Base-by-base conservation (phyloP, 2,888 invertebrate species). In the Limnephilus auricula region DNA sequence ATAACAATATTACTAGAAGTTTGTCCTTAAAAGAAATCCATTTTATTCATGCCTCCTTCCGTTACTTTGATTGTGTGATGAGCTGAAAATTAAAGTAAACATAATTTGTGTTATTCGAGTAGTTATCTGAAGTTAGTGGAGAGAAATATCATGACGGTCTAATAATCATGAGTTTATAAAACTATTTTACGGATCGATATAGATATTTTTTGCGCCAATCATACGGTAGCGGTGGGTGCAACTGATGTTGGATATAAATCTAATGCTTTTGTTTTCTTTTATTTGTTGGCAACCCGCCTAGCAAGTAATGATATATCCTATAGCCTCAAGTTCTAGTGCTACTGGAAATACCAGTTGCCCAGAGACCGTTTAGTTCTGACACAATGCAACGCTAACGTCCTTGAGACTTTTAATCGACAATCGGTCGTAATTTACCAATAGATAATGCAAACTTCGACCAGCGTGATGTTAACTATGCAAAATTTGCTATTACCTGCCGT, bases 331-430 rank as follows among this genome's bases (percentile, higher is more conserved):
- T 65, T 65, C 25, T 65, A 65, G 65, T 65, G 25, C 25, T 65
- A 65, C 65, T 82, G 82, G 82, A 82, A 82, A 82, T 82, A 82
- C 82, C 82, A 34, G 82, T 82, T 82, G 32, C 15, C 82, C 31
- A 32, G 34, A 82, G 82, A 34, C 32, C 82, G 82, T 34, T 82
- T 65, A 65, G 65, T n/a, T 32, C 34, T 82, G 82, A 2, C 82
- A 82, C 34, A 82, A 82, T 32, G 82, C 82, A 37, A 82, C 34
- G 82, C 85, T 6, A 65, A 65, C 65, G 85, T 85, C 85, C 85
- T 85, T 85, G 85, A 37, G 40, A 40, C 37, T 85, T 40, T 34
- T 85, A 82, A 82, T 85, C 40, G 85, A 85, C 85, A 85, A 85
- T 85, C 85, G 85, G 45, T 30, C n/a, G 85, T 40, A 85, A 85